phyloP scores from a whole-genome alignment of 2,888 invertebrate genomes.

The Ectemnius cavifrons region DNA sequence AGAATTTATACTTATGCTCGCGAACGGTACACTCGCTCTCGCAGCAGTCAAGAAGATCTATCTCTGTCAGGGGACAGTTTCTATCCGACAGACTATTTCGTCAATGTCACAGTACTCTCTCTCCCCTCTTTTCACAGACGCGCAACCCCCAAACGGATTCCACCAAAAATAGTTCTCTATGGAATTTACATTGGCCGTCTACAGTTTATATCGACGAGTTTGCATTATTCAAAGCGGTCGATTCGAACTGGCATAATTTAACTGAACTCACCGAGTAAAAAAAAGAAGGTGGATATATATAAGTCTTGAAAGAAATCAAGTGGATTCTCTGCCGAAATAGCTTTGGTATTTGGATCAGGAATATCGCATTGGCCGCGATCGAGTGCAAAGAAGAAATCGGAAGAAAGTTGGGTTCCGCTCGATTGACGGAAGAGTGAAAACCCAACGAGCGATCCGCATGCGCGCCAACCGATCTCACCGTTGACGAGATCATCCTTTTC shows the following conservation, averaged over 20 bases:
- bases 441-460: not conserved
- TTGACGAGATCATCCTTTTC: not conserved
- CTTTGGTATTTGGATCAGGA: not conserved
- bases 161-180: not conserved
- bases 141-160: not conserved
- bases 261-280: not conserved
- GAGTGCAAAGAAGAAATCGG: constrained; percentile 11
- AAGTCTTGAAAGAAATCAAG: not conserved
- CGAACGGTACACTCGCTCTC: no score
- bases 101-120: not conserved
- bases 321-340: not conserved
- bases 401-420: constrained; percentile 7
- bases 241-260: not conserved
- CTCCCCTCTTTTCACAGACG: no score
- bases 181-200: not conserved
- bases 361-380: not conserved
- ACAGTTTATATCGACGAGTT: not conserved
- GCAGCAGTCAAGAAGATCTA: not conserved
- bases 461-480: not conserved
- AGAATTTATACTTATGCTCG: no score
- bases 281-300: not conserved
- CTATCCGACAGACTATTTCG: not conserved
- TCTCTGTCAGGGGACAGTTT: constrained; percentile 1
- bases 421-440: constrained; percentile 10
- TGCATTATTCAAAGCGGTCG: not conserved